Evolutionary conservation across 2,888 invertebrate species (phyloP), one percentile per base, ranked within the genome.

Genomic region (Drosophila siamana): DNA sequence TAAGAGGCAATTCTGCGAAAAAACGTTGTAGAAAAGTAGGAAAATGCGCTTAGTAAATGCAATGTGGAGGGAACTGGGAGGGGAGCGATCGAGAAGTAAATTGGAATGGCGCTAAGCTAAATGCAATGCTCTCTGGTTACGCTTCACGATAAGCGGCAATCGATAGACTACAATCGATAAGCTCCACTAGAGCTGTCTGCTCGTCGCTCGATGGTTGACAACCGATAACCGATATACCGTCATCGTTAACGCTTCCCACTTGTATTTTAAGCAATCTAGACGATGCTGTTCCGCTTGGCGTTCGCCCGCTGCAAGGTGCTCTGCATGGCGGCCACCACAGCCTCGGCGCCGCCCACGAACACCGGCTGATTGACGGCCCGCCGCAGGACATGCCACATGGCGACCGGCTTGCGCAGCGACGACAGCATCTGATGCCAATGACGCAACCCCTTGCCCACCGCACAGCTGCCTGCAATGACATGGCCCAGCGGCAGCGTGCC

Each of bases 341-440:
- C 90, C 78, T 90, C 91, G 43, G 90, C 89, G 51, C 91, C 91
- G 52, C 91, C 91, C 24, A 89, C 82, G 28, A 91, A 90, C 22
- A 89, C 78, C 26, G 90, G 90, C 62, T 90, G 90, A 57, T 91
- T 90, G 73, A 87, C 80, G 6, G 90, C 91, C 28, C 90, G 89
- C 26, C 96, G 92, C 43, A 97, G 92, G 33, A 95, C 94, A 91
- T 97, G 97, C 96, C 97, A 97, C 96, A 96, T 96, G 30, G 96
- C 95, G 7, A 96, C 95, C 0, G 96, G 96, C 89, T 96, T 96
- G 71, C 96, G 93, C 46, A 96, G 93, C 15, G 96, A 95, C 33
- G 95, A 94, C 90, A 97, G 93, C 96, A 97, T 97, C 92, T 96
- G 96, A 89, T 95, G 95, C 96, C 96, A 97, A 89, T 97, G 97